Conservation (phyloP, 2,888 invertebrate species). For the Platycnemis pennipes region DNA sequence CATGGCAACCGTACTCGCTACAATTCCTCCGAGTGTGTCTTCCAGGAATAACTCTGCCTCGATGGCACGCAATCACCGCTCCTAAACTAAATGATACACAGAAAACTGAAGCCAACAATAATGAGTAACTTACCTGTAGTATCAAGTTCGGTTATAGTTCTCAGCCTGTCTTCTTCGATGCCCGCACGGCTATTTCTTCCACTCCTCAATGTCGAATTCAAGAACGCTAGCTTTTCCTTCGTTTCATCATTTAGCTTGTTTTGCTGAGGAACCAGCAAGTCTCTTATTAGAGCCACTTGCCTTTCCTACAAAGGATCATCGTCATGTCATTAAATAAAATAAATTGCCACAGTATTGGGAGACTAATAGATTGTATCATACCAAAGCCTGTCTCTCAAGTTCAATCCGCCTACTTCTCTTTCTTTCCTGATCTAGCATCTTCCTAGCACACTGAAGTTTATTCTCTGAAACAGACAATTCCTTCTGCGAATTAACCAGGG, state of each 20-base stretch:
- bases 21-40: too few species aligned
- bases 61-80: too few species aligned
- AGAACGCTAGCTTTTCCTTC: conserved; percentile 89
- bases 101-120: not conserved
- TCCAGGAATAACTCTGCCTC: too few species aligned
- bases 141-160: conserved; percentile 82
- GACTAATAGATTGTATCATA: conserved; percentile 76
- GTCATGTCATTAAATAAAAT: not conserved
- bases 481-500: conserved; percentile 86
- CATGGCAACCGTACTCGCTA: too few species aligned
- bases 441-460: conserved; percentile 90
- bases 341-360: not conserved
- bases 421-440: conserved; percentile 90
- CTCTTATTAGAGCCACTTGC: conserved; percentile 87
- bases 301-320: conserved; percentile 82
- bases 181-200: conserved; percentile 73
- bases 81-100: too few species aligned
- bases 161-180: conserved; percentile 73
- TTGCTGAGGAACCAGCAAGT: conserved; percentile 86
- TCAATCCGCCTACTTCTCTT: conserved; percentile 85
- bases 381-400: conserved; percentile 87
- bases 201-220: conserved; percentile 84
- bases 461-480: conserved; percentile 89
- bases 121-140: conserved; percentile 84
- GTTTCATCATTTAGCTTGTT: conserved; percentile 89